phyloP scores from a whole-genome alignment of 2,888 invertebrate species.

The Parnassius smintheus region DNA sequence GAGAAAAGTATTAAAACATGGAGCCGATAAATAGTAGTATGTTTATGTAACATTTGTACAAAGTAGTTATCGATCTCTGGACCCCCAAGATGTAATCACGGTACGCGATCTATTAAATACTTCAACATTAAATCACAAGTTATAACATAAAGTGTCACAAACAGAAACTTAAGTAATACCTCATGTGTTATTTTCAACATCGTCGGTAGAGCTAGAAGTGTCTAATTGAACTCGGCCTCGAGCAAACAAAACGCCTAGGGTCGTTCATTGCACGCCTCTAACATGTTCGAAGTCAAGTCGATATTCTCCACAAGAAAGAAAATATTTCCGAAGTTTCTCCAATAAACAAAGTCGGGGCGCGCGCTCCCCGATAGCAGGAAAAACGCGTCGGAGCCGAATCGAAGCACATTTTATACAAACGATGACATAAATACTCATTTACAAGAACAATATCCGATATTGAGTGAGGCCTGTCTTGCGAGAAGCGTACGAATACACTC shows the following conservation, averaged over 20 bases:
- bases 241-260: conserved; percentile 2
- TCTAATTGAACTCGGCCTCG: conserved; percentile 12
- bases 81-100: no score
- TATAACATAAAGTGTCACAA: no score
- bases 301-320: conserved; percentile 34
- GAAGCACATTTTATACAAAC: conserved; percentile 73
- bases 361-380: conserved; percentile 42
- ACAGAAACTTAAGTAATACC: no score
- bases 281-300: conserved; percentile 26
- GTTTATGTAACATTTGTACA: no score
- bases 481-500: conserved; percentile 47
- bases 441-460: conserved; percentile 80
- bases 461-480: conserved; percentile 78
- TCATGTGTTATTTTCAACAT: background rate
- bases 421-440: conserved; percentile 80
- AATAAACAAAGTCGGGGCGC: conserved; percentile 41
- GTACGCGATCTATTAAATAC: no score
- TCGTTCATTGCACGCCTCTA: conserved; percentile 13
- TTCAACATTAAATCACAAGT: no score
- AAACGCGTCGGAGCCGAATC: conserved; percentile 49
- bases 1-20: no score
- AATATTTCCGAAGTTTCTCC: conserved; percentile 39
- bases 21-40: no score
- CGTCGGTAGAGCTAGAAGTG: background rate
- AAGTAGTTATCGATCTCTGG: no score